A percentile compares a stretch with the other conserved stretches of the same genome.
phyloP scores from a whole-genome alignment of 2,113 vertebrate species.

The Cephalopholis sonnerati region DNA sequence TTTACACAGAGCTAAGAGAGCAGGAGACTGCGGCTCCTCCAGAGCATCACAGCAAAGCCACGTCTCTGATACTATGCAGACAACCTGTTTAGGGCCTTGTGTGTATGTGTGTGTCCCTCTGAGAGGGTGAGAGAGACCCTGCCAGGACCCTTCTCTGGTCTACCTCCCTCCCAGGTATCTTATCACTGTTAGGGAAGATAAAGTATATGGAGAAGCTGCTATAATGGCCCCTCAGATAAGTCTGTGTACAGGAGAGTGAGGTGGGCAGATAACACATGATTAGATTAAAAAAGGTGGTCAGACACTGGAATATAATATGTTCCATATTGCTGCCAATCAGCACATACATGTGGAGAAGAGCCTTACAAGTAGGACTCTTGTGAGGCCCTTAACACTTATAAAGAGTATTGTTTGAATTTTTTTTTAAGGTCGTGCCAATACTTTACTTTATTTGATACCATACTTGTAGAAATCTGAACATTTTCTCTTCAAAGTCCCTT shows the following conservation, averaged over 20 bases:
- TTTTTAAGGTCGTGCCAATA: not conserved
- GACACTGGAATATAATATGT: constrained; percentile 17
- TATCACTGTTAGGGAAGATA: constrained; percentile 64
- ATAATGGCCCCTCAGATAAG: constrained; percentile 65
- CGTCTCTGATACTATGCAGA: constrained; percentile 75
- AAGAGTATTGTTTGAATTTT: not conserved
- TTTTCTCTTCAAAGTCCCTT: not conserved
- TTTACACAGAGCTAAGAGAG: constrained; percentile 83
- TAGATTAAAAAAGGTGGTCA: constrained; percentile 63
- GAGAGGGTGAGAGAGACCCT: constrained; percentile 27
- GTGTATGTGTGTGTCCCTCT: not conserved
- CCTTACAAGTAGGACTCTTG: not conserved
- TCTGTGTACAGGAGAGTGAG: constrained; percentile 58
- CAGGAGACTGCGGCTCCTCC: constrained; percentile 76
- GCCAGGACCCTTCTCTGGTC: constrained; percentile 52
- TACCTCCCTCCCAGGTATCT: constrained; percentile 62
- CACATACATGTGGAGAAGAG: constrained; percentile 14
- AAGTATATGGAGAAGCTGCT: constrained; percentile 56
- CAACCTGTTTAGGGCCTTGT: constrained; percentile 74
- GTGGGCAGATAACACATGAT: constrained; percentile 55
- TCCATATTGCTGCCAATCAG: constrained; percentile 39
- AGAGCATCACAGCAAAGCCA: constrained; percentile 70
- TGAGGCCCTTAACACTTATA: no score
- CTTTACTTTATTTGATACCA: no score
- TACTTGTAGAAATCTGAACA: not conserved